Percentiles rank a stretch among this genome's conserved stretches.
Conservation (phyloP, 2,113 vertebrate genomes). For the Maccullochella peelii region DNA sequence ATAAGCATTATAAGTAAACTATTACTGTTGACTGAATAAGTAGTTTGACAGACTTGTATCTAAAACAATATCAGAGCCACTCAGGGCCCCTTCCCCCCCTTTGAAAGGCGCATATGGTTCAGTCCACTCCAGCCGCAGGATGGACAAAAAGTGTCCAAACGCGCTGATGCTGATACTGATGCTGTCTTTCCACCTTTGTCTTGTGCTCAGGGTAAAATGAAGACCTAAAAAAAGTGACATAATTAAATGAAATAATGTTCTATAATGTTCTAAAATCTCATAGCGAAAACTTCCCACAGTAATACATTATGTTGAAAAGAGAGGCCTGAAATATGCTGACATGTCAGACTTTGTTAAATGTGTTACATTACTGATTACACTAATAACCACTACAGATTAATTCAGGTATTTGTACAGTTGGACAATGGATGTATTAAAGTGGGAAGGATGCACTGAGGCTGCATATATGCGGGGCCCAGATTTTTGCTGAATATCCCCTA, state of each 20-base stretch:
- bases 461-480: background rate
- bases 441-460: background rate
- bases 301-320: background rate
- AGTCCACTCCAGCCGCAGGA: background rate
- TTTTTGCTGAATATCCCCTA: background rate
- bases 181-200: background rate
- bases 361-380: no score
- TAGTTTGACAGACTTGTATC: background rate
- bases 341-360: background rate
- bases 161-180: background rate
- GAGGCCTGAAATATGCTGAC: background rate
- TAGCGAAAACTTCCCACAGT: background rate
- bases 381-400: no score
- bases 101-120: background rate
- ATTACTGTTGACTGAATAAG: background rate
- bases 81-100: background rate
- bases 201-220: background rate
- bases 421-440: background rate
- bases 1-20: background rate
- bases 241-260: background rate
- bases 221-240: background rate
- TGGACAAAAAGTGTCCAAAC: background rate
- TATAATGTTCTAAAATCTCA: background rate
- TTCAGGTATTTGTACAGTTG: no score
- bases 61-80: background rate